Conservation (phyloP, 1,140 invertebrate genomes). For the Palaemon carinicauda region DNA sequence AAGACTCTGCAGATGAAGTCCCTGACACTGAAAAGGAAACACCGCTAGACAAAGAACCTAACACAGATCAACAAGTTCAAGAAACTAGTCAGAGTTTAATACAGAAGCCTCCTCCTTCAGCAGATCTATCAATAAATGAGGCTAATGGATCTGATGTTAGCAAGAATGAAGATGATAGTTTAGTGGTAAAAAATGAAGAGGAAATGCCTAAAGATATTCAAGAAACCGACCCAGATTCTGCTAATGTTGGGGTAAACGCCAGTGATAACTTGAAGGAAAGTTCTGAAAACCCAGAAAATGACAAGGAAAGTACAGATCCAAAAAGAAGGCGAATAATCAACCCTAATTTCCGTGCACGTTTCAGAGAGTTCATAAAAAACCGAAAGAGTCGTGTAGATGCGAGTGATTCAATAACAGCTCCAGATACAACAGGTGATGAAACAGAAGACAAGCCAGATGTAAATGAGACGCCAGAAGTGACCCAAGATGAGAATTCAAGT, state of each 20-base stretch:
- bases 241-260: not conserved
- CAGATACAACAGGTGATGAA: not conserved
- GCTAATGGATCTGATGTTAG: not conserved
- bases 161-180: too few relatives aligned
- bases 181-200: too few relatives aligned
- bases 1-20: too few relatives aligned
- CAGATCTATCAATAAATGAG: not conserved
- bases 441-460: not conserved
- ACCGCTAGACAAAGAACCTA: too few relatives aligned
- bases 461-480: not conserved
- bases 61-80: slow-evolving; percentile 21
- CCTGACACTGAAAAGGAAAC: too few relatives aligned
- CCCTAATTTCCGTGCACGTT: slow-evolving; percentile 37
- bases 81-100: slow-evolving; percentile 15
- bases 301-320: not conserved
- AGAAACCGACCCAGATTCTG: not conserved
- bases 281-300: not conserved
- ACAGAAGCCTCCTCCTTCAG: not conserved
- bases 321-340: slow-evolving; percentile 7
- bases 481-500: not conserved
- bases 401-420: not conserved
- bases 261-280: not conserved
- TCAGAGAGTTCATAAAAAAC: slow-evolving; percentile 42
- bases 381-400: slow-evolving; percentile 3
- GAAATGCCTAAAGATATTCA: not conserved